Evolutionary conservation across 2,113 vertebrate genomes (phyloP).

Genomic region (Rhinichthys klamathensis): DNA sequence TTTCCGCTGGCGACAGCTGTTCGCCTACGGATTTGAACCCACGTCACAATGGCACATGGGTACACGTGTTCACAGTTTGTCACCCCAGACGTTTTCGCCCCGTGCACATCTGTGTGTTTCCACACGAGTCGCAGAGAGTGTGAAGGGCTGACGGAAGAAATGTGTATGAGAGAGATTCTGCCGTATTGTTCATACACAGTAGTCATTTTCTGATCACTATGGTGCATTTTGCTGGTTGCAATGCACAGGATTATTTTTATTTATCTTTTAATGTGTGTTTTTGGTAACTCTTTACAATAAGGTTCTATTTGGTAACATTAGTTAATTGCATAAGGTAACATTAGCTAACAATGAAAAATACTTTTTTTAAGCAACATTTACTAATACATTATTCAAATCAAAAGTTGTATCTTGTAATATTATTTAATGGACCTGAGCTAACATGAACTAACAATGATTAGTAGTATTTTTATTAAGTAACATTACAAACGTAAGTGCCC

Average conservation of each 20-base stretch:
- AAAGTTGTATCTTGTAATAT: no score
- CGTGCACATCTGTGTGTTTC: slow-evolving; percentile 33
- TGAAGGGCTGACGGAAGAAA: background rate
- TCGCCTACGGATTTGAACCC: background rate
- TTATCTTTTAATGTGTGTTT: background rate
- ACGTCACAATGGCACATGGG: slow-evolving; percentile 5
- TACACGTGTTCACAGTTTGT: slow-evolving; percentile 19
- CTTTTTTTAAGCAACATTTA: no score
- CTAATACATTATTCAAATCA: no score
- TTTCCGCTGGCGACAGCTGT: background rate
- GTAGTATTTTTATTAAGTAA: no score
- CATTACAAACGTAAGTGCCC: no score
- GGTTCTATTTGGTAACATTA: no score
- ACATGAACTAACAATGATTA: no score
- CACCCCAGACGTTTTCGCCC: background rate
- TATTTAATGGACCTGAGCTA: no score
- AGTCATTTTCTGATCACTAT: no score
- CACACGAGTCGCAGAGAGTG: slow-evolving; percentile 7
- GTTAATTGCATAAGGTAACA: no score
- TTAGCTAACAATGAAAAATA: no score
- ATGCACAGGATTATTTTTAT: background rate
- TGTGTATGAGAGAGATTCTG: background rate
- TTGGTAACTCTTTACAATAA: background rate
- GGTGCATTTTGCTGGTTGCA: background rate
- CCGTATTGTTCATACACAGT: background rate